phyloP scores from a whole-genome alignment of 2,888 invertebrate species.

The Trissolcus brochymenae region DNA sequence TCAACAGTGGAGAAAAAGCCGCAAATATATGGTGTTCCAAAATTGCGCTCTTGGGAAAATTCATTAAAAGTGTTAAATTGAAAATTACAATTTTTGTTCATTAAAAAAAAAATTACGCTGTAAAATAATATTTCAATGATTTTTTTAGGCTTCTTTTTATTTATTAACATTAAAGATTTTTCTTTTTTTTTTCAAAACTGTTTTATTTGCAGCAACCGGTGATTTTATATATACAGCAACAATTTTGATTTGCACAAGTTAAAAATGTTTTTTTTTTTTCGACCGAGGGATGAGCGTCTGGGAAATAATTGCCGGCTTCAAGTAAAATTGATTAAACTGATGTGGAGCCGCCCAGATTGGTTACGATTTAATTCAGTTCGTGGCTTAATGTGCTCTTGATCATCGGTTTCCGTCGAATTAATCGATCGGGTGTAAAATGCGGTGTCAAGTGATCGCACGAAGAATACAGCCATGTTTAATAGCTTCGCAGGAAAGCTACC shows the following conservation, averaged over 20 bases:
- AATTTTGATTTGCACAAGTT: conserved; percentile 18
- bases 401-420: conserved; percentile 28
- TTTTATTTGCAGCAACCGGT: conserved; percentile 3
- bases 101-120: conserved; percentile 1
- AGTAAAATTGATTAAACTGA: conserved; percentile 15
- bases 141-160: conserved; percentile 21
- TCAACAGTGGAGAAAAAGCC: conserved; percentile 5
- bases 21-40: conserved; percentile 30
- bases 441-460: conserved; percentile 24
- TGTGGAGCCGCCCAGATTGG: neutral
- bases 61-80: no score
- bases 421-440: conserved; percentile 40
- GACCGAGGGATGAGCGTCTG: conserved; percentile 3
- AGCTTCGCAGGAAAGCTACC: conserved; percentile 17
- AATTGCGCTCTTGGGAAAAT: no score
- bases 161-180: conserved; percentile 4
- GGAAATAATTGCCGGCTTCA: conserved; percentile 28
- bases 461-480: neutral
- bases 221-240: neutral
- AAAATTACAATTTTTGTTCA: no score
- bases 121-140: conserved; percentile 34
- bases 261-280: conserved; percentile 8
- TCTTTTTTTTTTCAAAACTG: conserved; percentile 25
- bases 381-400: conserved; percentile 12
- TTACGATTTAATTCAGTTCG: conserved; percentile 35